Conservation (phyloP, 2,113 vertebrate species). For the Pongo pygmaeus region DNA sequence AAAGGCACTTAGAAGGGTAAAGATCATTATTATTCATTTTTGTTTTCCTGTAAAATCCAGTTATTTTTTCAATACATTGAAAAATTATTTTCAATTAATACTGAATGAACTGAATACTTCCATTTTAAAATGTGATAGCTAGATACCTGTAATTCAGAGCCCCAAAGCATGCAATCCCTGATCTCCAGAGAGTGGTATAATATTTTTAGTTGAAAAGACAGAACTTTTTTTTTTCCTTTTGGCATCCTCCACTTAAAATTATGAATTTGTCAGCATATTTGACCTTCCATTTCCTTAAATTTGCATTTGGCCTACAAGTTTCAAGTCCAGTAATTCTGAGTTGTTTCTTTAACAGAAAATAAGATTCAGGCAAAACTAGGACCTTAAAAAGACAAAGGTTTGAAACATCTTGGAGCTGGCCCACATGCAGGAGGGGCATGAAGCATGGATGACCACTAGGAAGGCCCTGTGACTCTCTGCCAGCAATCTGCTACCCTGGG, state of each 20-base stretch:
- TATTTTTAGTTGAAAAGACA: not conserved
- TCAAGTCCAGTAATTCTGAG: not conserved
- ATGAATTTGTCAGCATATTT: not conserved
- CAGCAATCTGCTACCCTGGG: not conserved
- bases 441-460: not conserved
- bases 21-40: not conserved
- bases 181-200: not conserved
- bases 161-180: not conserved
- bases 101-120: not conserved
- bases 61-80: not conserved
- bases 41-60: conserved; percentile 1
- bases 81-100: not conserved
- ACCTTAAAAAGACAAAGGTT: not conserved
- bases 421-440: not conserved
- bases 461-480: not conserved
- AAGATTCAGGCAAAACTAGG: not conserved
- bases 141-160: not conserved
- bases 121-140: not conserved
- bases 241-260: not conserved
- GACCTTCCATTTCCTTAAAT: conserved; percentile 8
- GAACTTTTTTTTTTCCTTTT: not conserved
- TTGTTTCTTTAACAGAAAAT: not conserved
- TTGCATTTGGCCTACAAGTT: not conserved
- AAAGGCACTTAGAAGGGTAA: not conserved
- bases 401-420: not conserved